A percentile compares a stretch with the other conserved stretches of the same genome.
Evolutionary conservation across 2,888 invertebrate genomes (phyloP).

Genomic region (Cinara cedri): DNA sequence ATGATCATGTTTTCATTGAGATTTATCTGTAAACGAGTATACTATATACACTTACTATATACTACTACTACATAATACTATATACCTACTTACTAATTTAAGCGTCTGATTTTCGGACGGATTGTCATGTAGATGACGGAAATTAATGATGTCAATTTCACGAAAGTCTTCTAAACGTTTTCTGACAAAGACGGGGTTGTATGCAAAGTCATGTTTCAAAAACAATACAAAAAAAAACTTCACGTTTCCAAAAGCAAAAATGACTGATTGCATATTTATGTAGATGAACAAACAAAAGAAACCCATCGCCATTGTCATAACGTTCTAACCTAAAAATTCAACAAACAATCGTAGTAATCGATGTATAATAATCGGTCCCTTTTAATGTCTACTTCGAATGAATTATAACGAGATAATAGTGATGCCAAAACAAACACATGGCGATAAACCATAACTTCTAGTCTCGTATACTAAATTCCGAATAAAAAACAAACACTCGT

Average conservation of each 20-base stretch:
- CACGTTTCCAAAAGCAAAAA: too few relatives aligned
- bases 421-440: too few relatives aligned
- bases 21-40: too few relatives aligned
- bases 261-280: not conserved
- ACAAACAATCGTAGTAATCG: not conserved
- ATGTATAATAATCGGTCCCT: not conserved
- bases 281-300: not conserved
- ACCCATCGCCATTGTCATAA: not conserved
- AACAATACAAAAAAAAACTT: not conserved
- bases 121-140: not conserved
- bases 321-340: not conserved
- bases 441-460: too few relatives aligned
- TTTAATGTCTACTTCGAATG: too few relatives aligned
- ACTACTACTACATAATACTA: too few relatives aligned
- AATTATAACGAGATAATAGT: too few relatives aligned
- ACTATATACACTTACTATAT: too few relatives aligned
- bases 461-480: too few relatives aligned
- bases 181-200: not conserved
- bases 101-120: not conserved
- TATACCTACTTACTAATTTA: too few relatives aligned
- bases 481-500: too few relatives aligned
- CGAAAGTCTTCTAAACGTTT: not conserved
- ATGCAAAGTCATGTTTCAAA: not conserved
- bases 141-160: not conserved
- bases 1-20: too few relatives aligned